Percentiles rank a stretch among this genome's conserved stretches.
These are phyloP conservation scores for Callyntrura sp. DNA, from an alignment of 2,888 invertebrate genomes.

Conservation along the genomic window DNA sequence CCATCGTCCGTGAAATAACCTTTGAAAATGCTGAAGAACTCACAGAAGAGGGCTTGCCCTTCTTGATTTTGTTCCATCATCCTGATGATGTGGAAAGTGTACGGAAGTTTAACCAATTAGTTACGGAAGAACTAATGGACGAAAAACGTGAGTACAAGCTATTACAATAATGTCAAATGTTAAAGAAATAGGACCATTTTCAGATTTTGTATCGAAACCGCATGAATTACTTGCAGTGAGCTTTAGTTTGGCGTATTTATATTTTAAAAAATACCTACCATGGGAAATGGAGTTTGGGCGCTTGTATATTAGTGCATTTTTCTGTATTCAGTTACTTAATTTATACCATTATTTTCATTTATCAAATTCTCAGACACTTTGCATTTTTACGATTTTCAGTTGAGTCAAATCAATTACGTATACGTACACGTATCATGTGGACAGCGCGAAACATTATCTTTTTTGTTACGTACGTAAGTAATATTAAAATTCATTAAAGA, in stretches of 20 bases:
- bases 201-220: no score
- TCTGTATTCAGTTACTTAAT: background rate
- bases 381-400: slow-evolving; percentile 47
- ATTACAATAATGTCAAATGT: no score
- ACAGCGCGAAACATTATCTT: background rate
- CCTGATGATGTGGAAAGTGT: slow-evolving; percentile 93
- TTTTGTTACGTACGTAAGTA: slow-evolving; percentile 43
- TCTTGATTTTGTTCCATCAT: slow-evolving; percentile 97
- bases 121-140: slow-evolving; percentile 90
- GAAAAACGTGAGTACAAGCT: slow-evolving; percentile 94
- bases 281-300: background rate
- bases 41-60: slow-evolving; percentile 89
- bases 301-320: background rate
- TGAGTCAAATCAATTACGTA: slow-evolving; percentile 39
- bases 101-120: slow-evolving; percentile 93
- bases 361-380: background rate
- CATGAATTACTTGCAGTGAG: no score
- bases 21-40: slow-evolving; percentile 99
- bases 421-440: background rate
- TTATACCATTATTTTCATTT: background rate
- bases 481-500: background rate
- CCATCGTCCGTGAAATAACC: slow-evolving; percentile 98
- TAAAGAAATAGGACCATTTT: no score
- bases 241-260: no score
- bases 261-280: slow-evolving; percentile 24